phyloP scores from a whole-genome alignment of 2,888 invertebrate genomes.

The Calliopum simillimum region DNA sequence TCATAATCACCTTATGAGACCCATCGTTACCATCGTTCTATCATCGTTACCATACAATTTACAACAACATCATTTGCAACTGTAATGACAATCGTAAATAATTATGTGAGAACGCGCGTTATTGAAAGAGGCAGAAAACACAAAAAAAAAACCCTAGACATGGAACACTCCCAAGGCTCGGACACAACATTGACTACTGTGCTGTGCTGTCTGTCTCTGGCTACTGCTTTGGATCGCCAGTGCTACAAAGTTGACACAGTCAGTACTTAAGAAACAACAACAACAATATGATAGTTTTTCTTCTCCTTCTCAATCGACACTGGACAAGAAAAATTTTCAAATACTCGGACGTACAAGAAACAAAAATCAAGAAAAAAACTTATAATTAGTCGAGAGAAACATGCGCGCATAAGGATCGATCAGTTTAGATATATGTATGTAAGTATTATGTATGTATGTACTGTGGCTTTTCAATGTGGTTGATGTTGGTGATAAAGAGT shows the following conservation, averaged over 20 bases:
- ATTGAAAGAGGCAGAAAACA: slow-evolving; percentile 40
- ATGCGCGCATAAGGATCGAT: slow-evolving; percentile 29
- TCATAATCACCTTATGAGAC: slow-evolving; percentile 28
- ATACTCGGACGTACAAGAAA: too few relatives aligned
- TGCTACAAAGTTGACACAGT: too few relatives aligned
- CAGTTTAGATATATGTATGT: neutral
- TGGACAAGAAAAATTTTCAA: too few relatives aligned
- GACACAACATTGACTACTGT: too few relatives aligned
- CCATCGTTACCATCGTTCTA: slow-evolving; percentile 12
- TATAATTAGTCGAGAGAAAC: slow-evolving; percentile 39
- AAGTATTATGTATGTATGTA: neutral
- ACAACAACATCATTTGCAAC: slow-evolving; percentile 30
- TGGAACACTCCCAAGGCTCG: too few relatives aligned
- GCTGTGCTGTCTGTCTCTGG: too few relatives aligned
- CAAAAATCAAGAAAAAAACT: slow-evolving; percentile 27
- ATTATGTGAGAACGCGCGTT: slow-evolving; percentile 62
- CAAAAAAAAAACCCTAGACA: too few relatives aligned
- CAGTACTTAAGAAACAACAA: too few relatives aligned
- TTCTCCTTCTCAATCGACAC: too few relatives aligned
- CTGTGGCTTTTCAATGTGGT: neutral
- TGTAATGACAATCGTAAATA: slow-evolving; percentile 60
- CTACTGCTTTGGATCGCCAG: too few relatives aligned
- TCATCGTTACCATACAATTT: slow-evolving; percentile 27
- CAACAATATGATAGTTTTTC: too few relatives aligned
- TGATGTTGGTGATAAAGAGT: neutral